Evolutionary conservation across 1,140 invertebrate species (phyloP).

Genomic region (Akabosia matsudoensis): DNA sequence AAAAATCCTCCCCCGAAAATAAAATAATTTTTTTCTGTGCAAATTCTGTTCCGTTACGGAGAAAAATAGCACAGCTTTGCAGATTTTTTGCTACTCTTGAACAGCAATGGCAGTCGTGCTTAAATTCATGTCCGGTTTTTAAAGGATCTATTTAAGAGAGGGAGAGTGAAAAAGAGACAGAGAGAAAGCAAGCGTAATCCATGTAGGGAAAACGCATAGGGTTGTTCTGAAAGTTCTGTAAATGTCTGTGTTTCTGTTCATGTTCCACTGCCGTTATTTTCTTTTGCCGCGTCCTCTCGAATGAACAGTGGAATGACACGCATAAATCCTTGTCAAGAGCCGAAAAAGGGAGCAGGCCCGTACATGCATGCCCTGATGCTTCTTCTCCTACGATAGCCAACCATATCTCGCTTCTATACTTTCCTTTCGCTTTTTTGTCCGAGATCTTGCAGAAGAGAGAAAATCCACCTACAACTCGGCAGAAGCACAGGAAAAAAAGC

Average conservation of each 20-base stretch:
- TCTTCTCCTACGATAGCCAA: neutral
- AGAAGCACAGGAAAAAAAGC: neutral
- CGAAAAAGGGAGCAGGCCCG: neutral
- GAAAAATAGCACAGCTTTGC: neutral
- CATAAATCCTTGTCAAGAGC: conserved; percentile 22
- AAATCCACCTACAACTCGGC: conserved; percentile 13
- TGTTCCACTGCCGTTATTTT: neutral
- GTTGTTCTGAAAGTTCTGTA: too few relatives aligned
- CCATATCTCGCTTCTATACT: conserved; percentile 6
- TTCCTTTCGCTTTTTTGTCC: neutral
- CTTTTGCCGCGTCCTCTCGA: too few relatives aligned
- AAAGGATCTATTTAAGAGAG: too few relatives aligned
- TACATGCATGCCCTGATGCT: neutral
- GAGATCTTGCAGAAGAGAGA: neutral
- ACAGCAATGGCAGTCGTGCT: neutral
- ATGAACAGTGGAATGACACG: conserved; percentile 4
- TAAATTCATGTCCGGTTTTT: neutral
- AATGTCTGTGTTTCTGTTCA: too few relatives aligned
- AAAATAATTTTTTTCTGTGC: neutral
- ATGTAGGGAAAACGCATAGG: neutral
- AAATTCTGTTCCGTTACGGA: neutral
- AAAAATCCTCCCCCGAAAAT: neutral
- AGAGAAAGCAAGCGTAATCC: too few relatives aligned
- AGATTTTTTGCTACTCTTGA: neutral
- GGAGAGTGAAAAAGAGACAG: too few relatives aligned